Conservation (phyloP, 2,888 invertebrate genomes). For the Cataglyphis cursor region DNA sequence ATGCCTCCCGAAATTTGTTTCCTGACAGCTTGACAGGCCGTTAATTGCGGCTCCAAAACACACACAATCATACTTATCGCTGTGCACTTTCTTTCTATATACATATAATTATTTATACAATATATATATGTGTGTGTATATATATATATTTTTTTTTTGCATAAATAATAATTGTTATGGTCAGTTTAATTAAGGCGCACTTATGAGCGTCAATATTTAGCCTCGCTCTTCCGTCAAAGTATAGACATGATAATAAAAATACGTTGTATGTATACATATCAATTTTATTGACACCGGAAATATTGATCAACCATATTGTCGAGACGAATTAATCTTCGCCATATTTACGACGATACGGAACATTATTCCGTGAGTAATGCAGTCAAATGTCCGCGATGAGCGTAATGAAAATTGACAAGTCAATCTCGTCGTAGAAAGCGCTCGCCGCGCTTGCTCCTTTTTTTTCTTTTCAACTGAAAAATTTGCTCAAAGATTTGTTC, state of each 20-base stretch:
- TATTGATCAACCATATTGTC: slow-evolving; percentile 33
- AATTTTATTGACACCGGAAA: slow-evolving; percentile 26
- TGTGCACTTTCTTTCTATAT: slow-evolving; percentile 41
- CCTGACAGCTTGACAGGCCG: slow-evolving; percentile 71
- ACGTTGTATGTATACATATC: not conserved
- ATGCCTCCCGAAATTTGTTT: slow-evolving; percentile 77
- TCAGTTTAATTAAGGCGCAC: slow-evolving; percentile 40
- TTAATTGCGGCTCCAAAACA: slow-evolving; percentile 73
- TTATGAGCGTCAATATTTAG: slow-evolving; percentile 46
- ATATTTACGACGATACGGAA: slow-evolving; percentile 6
- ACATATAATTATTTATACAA: slow-evolving; percentile 7
- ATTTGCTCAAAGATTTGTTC: not conserved
- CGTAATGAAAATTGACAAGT: slow-evolving; percentile 20
- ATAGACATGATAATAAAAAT: slow-evolving; percentile 25
- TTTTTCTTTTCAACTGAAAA: not conserved
- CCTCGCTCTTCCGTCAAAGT: not conserved
- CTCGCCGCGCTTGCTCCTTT: too few species aligned
- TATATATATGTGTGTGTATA: slow-evolving; percentile 46
- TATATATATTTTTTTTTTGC: slow-evolving; percentile 60
- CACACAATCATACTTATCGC: slow-evolving; percentile 44
- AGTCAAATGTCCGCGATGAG: not conserved
- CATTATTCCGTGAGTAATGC: not conserved
- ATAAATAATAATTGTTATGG: slow-evolving; percentile 72
- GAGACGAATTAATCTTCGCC: slow-evolving; percentile 29
- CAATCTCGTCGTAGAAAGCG: not conserved